Conservation (phyloP, 2,797 vertebrate genomes). For the Poecile montanus region DNA sequence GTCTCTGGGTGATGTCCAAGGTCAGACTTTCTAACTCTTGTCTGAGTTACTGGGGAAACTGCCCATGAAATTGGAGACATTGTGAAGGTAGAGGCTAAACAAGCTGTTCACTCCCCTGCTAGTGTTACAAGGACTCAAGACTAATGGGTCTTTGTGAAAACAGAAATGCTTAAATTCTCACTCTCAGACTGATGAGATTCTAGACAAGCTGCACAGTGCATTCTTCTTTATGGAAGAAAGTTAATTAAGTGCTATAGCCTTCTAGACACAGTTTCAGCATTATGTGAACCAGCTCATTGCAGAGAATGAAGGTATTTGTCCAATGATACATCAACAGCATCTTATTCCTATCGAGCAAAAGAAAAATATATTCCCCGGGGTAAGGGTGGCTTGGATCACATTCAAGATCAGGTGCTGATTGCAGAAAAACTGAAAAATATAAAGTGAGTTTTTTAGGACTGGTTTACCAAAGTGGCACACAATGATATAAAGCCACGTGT, state of each 20-base stretch:
- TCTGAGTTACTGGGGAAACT: slow-evolving; percentile 14
- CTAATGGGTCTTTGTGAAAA: background rate
- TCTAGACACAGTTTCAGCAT: background rate
- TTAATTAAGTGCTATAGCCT: background rate
- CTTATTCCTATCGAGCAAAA: background rate
- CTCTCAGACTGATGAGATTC: background rate
- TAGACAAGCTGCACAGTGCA: background rate
- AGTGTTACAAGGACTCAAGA: background rate
- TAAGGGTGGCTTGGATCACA: background rate
- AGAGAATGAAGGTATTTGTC: background rate
- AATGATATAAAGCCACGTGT: background rate
- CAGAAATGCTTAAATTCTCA: background rate
- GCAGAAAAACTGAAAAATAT: background rate
- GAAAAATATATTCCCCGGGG: background rate
- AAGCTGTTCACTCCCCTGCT: background rate
- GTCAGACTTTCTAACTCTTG: slow-evolving; percentile 11
- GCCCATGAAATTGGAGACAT: background rate
- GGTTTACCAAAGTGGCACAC: background rate
- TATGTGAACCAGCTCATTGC: background rate
- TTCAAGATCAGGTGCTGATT: background rate
- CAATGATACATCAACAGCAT: background rate
- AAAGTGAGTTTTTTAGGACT: background rate
- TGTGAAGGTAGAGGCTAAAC: background rate
- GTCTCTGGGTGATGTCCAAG: slow-evolving; percentile 7
- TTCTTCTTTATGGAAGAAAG: background rate